A percentile compares a stretch with the other conserved stretches of the same genome.
Conservation (phyloP, 2,113 vertebrate species). For the Apodemus speciosus region DNA sequence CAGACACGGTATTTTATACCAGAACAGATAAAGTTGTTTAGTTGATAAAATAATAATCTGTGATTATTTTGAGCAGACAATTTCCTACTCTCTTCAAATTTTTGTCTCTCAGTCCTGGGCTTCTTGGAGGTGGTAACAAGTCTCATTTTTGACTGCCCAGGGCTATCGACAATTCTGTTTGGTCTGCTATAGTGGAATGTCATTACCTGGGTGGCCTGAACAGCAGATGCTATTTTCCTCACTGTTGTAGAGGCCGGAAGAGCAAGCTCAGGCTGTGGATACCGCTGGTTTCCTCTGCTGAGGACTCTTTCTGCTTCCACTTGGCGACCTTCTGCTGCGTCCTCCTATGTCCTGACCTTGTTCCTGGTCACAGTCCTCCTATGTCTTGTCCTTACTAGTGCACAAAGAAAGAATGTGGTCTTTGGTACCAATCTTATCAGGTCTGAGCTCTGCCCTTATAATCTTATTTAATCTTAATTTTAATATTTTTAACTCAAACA, state of each 20-base stretch:
- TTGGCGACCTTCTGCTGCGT: background rate
- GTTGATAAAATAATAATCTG: conserved; percentile 23
- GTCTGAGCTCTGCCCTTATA: background rate
- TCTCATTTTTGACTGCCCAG: background rate
- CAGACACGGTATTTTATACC: background rate
- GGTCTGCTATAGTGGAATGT: background rate
- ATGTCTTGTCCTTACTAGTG: background rate
- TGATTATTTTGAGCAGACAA: background rate
- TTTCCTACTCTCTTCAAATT: background rate
- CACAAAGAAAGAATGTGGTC: background rate
- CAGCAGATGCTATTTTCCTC: background rate
- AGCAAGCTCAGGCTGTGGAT: background rate
- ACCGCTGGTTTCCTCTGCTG: background rate
- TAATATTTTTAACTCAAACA: background rate
- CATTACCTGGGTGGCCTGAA: background rate
- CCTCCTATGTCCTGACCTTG: background rate
- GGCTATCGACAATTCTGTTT: background rate
- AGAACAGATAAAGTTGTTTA: background rate
- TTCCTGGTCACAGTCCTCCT: background rate
- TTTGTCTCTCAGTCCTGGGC: background rate
- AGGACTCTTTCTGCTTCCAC: background rate
- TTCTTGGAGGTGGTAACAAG: background rate
- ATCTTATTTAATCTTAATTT: conserved; percentile 30
- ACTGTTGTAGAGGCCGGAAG: background rate
- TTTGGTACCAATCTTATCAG: background rate